Evolutionary conservation across 2,113 vertebrate species (phyloP).

Genomic region (Colistium nudipinnis): DNA sequence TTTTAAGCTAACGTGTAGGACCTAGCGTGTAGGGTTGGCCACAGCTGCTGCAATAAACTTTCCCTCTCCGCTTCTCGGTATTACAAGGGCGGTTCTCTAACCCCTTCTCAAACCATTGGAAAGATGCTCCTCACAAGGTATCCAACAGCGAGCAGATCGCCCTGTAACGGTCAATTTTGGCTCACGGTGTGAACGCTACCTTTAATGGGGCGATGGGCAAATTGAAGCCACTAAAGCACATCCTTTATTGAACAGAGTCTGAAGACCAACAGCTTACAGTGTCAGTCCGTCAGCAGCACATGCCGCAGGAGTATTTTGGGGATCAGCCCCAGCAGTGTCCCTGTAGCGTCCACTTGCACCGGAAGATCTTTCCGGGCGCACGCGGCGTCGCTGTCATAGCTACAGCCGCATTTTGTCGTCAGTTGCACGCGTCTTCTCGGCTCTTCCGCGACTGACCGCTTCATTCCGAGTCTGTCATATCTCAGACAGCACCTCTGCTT

Average conservation of each 20-base stretch:
- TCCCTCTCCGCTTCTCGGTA: rapidly evolving
- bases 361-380: constrained; percentile 69
- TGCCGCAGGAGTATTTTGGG: constrained; percentile 48
- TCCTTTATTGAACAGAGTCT: neutral
- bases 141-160: neutral
- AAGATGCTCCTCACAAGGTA: neutral
- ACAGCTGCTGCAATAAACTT: neutral
- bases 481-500: no score
- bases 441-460: neutral
- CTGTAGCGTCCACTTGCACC: constrained; percentile 15
- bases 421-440: constrained; percentile 6
- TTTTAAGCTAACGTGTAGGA: constrained; percentile 19
- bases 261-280: neutral
- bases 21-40: neutral
- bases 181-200: neutral
- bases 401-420: constrained; percentile 34
- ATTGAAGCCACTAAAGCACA: neutral
- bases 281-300: constrained; percentile 21
- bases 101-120: neutral
- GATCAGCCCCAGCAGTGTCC: constrained; percentile 1
- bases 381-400: constrained; percentile 51
- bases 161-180: neutral
- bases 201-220: neutral
- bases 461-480: no score
- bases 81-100: neutral